phyloP scores from a whole-genome alignment of 2,797 vertebrate species.

The Spondyliosoma cantharus region DNA sequence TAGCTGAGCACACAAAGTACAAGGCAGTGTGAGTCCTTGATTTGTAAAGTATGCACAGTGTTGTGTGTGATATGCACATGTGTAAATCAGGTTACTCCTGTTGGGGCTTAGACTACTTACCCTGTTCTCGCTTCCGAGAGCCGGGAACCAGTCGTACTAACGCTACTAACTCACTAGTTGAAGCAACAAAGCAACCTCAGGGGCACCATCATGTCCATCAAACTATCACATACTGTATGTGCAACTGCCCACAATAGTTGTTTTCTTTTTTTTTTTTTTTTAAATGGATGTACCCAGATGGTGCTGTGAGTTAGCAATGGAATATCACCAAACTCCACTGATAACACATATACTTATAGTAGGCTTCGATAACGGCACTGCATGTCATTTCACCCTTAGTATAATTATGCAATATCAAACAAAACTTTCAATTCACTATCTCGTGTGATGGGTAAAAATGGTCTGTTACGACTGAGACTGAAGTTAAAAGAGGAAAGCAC shows the following conservation, averaged over 20 bases:
- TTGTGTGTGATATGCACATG: slow-evolving; percentile 75
- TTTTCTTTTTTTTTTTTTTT: slow-evolving; percentile 44
- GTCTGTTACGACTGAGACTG: slow-evolving; percentile 45
- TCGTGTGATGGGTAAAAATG: slow-evolving; percentile 65
- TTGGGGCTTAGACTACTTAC: slow-evolving; percentile 63
- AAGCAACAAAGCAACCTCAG: slow-evolving; percentile 80
- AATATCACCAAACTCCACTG: slow-evolving; percentile 74
- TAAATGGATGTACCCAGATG: slow-evolving; percentile 72
- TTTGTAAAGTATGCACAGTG: slow-evolving; percentile 74
- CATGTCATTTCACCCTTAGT: slow-evolving; percentile 82
- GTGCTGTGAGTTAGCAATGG: slow-evolving; percentile 72
- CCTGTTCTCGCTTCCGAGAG: slow-evolving; percentile 48
- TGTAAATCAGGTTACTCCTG: slow-evolving; percentile 78
- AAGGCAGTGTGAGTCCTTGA: slow-evolving; percentile 65
- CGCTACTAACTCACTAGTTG: slow-evolving; percentile 52
- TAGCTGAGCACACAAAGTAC: slow-evolving; percentile 69
- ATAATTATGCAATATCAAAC: slow-evolving; percentile 78
- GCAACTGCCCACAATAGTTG: slow-evolving; percentile 65
- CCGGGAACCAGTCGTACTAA: slow-evolving; percentile 41
- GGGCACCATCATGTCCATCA: slow-evolving; percentile 76
- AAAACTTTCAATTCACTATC: slow-evolving; percentile 67
- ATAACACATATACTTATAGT: slow-evolving; percentile 70
- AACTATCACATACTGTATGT: slow-evolving; percentile 69
- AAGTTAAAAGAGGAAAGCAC: slow-evolving; percentile 65
- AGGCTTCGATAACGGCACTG: slow-evolving; percentile 75